Percentiles rank a stretch among this genome's conserved stretches.
Conservation (phyloP, 1,140 invertebrate genomes). For the Drosophila kepulauana region DNA sequence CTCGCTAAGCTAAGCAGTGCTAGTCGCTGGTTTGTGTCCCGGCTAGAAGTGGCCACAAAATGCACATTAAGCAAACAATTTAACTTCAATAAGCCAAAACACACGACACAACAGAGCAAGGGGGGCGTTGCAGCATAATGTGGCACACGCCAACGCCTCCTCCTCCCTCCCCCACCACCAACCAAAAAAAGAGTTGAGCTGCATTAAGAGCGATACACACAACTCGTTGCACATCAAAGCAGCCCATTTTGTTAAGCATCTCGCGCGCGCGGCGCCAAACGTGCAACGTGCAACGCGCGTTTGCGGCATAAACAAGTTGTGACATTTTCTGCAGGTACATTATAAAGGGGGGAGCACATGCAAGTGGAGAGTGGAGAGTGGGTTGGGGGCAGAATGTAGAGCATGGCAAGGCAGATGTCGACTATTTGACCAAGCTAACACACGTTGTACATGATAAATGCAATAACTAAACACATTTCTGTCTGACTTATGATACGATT, state of each 20-base stretch:
- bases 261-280: slow-evolving; percentile 19
- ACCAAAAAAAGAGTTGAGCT: slow-evolving; percentile 41
- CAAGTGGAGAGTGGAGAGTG: neutral
- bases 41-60: slow-evolving; percentile 1
- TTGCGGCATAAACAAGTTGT: slow-evolving; percentile 38
- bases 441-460: neutral
- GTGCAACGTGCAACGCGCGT: slow-evolving; percentile 39
- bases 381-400: neutral
- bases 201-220: slow-evolving; percentile 33
- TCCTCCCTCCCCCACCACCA: neutral
- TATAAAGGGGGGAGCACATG: neutral
- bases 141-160: slow-evolving; percentile 53
- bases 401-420: neutral
- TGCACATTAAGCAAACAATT: slow-evolving; percentile 68
- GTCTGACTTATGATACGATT: neutral
- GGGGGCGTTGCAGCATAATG: slow-evolving; percentile 12
- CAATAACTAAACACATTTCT: neutral
- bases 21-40: slow-evolving; percentile 10
- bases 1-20: neutral
- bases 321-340: slow-evolving; percentile 33
- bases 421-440: neutral
- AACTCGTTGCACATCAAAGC: slow-evolving; percentile 76
- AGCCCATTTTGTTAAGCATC: slow-evolving; percentile 26
- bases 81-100: slow-evolving; percentile 69
- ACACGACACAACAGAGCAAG: slow-evolving; percentile 13